Percentiles rank a stretch among this genome's conserved stretches.
These are phyloP conservation scores for Crocuta crocuta DNA, from an alignment of 2,113 vertebrate genomes.

Conservation along the genomic window DNA sequence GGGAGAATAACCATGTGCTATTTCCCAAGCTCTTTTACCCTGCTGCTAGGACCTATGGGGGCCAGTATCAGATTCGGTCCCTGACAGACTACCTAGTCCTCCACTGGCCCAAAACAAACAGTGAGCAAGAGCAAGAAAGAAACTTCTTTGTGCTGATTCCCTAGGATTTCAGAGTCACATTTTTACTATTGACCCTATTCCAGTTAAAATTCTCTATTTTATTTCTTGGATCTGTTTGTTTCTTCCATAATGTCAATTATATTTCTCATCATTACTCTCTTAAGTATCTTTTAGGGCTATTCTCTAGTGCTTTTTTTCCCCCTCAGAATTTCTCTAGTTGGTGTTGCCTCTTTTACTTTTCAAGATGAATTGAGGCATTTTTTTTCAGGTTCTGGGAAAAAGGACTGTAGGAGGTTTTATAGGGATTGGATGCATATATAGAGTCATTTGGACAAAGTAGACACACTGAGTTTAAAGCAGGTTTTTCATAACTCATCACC, in stretches of 20 bases:
- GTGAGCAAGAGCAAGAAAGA: not conserved
- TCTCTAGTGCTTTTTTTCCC: not conserved
- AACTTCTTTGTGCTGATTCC: not conserved
- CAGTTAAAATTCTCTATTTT: not conserved
- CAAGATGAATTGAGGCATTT: not conserved
- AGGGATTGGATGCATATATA: not conserved
- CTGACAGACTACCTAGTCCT: not conserved
- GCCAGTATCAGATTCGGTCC: too few species aligned
- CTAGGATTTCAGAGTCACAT: not conserved
- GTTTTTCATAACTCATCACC: not conserved
- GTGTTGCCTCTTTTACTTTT: not conserved
- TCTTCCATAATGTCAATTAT: not conserved
- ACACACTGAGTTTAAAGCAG: not conserved
- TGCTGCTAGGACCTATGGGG: not conserved
- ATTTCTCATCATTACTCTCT: not conserved
- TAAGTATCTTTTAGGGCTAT: not conserved
- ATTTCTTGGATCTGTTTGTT: not conserved
- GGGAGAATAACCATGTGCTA: not conserved
- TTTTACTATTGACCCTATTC: not conserved
- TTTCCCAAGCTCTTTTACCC: not conserved
- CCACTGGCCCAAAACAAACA: rapidly evolving
- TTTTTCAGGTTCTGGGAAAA: not conserved
- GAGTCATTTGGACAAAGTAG: not conserved
- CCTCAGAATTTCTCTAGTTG: not conserved
- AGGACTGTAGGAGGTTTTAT: not conserved